Evolutionary conservation across 2,797 vertebrate genomes (phyloP).

Genomic region (Tolypeutes matacus): DNA sequence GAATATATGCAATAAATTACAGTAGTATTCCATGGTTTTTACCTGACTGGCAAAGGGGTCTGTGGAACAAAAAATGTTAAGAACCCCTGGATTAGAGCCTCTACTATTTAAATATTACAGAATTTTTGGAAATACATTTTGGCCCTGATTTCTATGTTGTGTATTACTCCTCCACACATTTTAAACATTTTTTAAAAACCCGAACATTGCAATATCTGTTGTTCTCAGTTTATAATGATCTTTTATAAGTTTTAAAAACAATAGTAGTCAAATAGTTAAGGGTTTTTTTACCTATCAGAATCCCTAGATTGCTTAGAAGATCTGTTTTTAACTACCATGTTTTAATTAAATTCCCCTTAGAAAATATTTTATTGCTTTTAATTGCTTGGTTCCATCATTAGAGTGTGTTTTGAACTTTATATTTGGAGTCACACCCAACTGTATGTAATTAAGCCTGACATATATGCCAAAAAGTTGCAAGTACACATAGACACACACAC

Average conservation of each 20-base stretch:
- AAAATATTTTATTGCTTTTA: neutral
- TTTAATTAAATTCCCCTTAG: slow-evolving; percentile 16
- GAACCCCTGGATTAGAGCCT: neutral
- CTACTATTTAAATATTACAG: slow-evolving; percentile 20
- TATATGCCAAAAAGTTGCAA: neutral
- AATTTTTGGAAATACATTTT: neutral
- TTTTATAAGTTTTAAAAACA: neutral
- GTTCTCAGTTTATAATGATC: neutral
- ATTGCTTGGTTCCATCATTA: slow-evolving; percentile 6
- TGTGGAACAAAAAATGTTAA: too few species aligned
- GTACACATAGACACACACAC: fast-evolving
- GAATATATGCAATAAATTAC: too few species aligned
- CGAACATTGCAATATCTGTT: neutral
- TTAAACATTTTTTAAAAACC: neutral
- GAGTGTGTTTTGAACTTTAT: slow-evolving; percentile 22
- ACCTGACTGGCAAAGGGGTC: too few species aligned
- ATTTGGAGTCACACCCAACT: neutral
- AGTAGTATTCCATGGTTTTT: too few species aligned
- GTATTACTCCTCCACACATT: neutral
- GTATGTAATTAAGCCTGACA: neutral
- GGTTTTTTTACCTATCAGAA: neutral
- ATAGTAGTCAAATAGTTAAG: neutral
- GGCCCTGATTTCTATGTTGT: neutral
- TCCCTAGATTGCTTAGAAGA: neutral
- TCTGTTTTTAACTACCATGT: neutral